Conservation (phyloP, 2,888 invertebrate genomes). For the Nemoura dubitans region DNA sequence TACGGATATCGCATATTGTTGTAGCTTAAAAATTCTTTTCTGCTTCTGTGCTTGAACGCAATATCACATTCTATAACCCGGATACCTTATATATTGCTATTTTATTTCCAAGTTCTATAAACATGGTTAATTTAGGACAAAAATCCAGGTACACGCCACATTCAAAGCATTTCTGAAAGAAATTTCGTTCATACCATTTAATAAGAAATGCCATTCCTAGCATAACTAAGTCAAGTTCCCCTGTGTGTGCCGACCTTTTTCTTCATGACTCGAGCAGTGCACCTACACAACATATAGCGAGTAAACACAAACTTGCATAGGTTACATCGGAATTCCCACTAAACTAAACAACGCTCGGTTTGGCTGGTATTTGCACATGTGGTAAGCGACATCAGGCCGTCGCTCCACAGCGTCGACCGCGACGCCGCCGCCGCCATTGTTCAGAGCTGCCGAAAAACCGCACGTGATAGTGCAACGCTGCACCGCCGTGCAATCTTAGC, state of each 20-base stretch:
- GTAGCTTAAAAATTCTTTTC: not conserved
- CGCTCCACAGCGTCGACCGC: not conserved
- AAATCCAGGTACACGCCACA: not conserved
- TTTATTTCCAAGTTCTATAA: not conserved
- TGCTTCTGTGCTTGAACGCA: not conserved
- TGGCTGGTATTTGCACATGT: not conserved
- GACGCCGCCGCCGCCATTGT: not conserved
- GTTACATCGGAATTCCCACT: not conserved
- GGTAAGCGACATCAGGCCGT: not conserved
- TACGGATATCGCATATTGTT: not conserved
- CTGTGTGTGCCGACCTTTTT: not conserved
- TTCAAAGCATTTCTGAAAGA: not conserved
- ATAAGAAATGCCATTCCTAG: slow-evolving; percentile 7
- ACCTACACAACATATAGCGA: not conserved
- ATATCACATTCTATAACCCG: not conserved
- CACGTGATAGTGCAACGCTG: not conserved
- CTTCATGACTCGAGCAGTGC: not conserved
- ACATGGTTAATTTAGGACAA: not conserved
- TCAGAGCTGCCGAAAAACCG: not conserved
- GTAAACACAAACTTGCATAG: not conserved
- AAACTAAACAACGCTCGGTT: not conserved
- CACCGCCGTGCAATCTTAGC: not conserved
- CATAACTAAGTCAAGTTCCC: not conserved
- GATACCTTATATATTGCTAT: not conserved
- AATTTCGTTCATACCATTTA: not conserved